Percentiles rank a stretch among this genome's conserved stretches.
Evolutionary conservation across 1,140 invertebrate genomes (phyloP).

Genomic region (Drosophila burlai): DNA sequence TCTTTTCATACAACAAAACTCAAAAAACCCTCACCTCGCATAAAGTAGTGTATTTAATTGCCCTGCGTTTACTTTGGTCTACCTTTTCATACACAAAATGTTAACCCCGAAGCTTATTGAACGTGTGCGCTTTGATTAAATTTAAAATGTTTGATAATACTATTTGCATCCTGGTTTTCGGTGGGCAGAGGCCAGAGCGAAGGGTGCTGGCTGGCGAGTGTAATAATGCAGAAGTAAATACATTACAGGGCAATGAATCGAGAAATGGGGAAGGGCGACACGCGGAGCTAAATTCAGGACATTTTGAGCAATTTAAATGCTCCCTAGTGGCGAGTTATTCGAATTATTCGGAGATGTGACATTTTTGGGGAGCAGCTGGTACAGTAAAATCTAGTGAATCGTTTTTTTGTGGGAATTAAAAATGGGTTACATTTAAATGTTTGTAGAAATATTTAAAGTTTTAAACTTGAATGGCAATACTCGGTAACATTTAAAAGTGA

Average conservation of each 20-base stretch:
- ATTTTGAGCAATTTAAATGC: constrained; percentile 19
- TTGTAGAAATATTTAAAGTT: no score
- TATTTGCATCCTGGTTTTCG: constrained; percentile 53
- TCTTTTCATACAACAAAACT: neutral
- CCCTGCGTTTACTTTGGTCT: constrained; percentile 7
- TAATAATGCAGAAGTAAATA: constrained; percentile 57
- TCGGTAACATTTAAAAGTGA: no score
- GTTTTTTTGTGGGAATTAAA: neutral
- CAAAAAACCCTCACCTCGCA: fast-evolving
- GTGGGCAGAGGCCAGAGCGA: neutral
- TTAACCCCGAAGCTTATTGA: constrained; percentile 51
- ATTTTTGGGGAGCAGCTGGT: neutral
- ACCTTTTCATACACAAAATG: constrained; percentile 52
- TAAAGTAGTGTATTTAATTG: constrained; percentile 10
- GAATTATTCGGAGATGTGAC: constrained; percentile 3
- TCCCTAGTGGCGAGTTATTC: constrained; percentile 1
- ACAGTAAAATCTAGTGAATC: neutral
- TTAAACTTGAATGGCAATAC: no score
- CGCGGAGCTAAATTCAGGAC: constrained; percentile 4
- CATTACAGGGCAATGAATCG: constrained; percentile 37
- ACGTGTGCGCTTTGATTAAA: constrained; percentile 74
- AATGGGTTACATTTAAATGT: neutral
- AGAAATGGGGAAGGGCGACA: constrained; percentile 2
- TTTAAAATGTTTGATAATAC: constrained; percentile 77
- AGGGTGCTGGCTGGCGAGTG: constrained; percentile 18